Base-by-base conservation (phyloP, 2,888 invertebrate genomes). In the Acrobeloides nanus region DNA sequence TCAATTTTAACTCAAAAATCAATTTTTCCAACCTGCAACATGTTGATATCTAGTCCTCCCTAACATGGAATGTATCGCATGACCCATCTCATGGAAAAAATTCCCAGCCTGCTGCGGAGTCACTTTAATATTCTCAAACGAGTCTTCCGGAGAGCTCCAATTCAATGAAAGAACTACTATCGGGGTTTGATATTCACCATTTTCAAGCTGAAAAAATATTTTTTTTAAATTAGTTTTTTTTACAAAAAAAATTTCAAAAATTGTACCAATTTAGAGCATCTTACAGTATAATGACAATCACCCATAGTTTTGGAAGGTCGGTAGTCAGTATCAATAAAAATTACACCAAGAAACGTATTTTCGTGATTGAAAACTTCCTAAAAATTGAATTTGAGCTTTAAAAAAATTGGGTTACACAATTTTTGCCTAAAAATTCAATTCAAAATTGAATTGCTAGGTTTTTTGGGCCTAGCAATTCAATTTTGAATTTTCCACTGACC, bases 211-310 rank as follows among this genome's bases (percentile, higher is more conserved):
- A 18, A 51, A 38, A 33, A 5, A 23, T 42, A 23, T 4, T n/a
- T 18, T 12, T 17, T 5, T 12, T 3, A 40, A 29, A 8, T n/a
- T n/a, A 29, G 8, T 29, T 29, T n/a, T 8, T 29, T 29, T 29
- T 29, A 12, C 37, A 35, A 8, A 24, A 15, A 44, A 21, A 43
- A 4, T 21, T 32, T 7, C 6, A 21, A 20, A 21, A 12, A 25
- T 17, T 33, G 18, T 21, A 66, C 61, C 51, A 80, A 75, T 74
- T 87, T 84, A 5, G 95, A 93, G 8, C 95, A 95, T 72, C 86
- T 84, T 61, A 99, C 92, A 0, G 97, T 97, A 77, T 92, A 97
- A 76, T 99, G 97, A 70, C 97, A 97, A 76, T 99, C 97, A 79
- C 77, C 92, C 76, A 87, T 84, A 4, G 88, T 86, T 77, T 97